Evolutionary conservation across 2,888 invertebrate genomes (phyloP).

Genomic region (Chesias legatella): DNA sequence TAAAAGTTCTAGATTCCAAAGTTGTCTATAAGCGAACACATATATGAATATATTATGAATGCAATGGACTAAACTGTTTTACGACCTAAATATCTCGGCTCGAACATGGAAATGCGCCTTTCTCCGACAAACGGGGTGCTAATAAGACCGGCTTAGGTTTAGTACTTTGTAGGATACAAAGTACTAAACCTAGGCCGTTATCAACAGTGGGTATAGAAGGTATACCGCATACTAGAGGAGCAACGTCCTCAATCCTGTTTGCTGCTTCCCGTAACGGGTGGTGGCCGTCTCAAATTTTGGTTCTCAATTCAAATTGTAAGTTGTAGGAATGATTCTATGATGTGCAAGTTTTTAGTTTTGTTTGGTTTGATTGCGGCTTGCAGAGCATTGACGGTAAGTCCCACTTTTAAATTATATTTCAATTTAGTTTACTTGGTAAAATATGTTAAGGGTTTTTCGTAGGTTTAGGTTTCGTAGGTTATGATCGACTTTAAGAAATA

Average conservation of each 20-base stretch:
- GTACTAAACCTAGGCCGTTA: too few species aligned
- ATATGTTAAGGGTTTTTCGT: too few species aligned
- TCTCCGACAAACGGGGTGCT: neutral
- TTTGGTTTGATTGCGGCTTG: constrained; percentile 25
- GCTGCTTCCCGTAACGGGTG: constrained; percentile 42
- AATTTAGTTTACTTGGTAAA: neutral
- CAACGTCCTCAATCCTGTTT: constrained; percentile 58
- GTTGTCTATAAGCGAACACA: too few species aligned
- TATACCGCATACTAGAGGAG: constrained; percentile 33
- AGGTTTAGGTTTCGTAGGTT: too few species aligned
- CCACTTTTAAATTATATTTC: neutral
- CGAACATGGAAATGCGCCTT: neutral
- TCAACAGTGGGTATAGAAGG: constrained; percentile 9
- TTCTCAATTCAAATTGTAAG: constrained; percentile 1
- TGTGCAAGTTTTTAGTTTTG: constrained; percentile 29
- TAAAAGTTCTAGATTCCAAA: too few species aligned
- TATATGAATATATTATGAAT: too few species aligned
- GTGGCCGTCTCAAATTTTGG: constrained; percentile 26
- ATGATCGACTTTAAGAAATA: too few species aligned
- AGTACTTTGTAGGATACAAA: constrained; percentile 20
- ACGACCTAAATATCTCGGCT: too few species aligned
- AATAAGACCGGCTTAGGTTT: constrained; percentile 18
- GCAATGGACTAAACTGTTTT: constrained; percentile 5
- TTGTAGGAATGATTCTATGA: constrained; percentile 1
- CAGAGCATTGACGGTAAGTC: constrained; percentile 27